Percentiles rank a stretch among this genome's conserved stretches.
Evolutionary conservation across 2,888 invertebrate species (phyloP).

Genomic region (Fragum fragum): DNA sequence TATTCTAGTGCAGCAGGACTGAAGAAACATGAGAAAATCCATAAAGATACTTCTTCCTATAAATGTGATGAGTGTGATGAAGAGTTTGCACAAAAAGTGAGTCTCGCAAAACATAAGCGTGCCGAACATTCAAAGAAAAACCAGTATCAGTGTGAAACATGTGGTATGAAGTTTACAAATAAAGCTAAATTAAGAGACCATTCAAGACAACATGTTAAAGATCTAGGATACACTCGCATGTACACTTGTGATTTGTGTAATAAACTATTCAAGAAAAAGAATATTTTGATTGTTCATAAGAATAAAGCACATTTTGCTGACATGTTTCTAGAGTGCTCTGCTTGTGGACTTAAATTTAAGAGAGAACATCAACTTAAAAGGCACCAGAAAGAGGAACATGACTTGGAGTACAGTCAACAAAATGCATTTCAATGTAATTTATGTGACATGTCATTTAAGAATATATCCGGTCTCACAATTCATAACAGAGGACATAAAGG

Average conservation of each 20-base stretch:
- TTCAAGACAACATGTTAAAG: slow-evolving; percentile 12
- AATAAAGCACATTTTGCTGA: slow-evolving; percentile 20
- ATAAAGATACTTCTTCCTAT: slow-evolving; percentile 1
- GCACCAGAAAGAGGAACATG: slow-evolving; percentile 20
- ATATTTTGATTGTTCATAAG: slow-evolving; percentile 8
- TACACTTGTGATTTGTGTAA: slow-evolving; percentile 23
- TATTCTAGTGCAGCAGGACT: slow-evolving; percentile 10
- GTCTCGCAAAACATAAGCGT: background rate
- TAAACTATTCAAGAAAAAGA: slow-evolving; percentile 9
- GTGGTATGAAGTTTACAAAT: slow-evolving; percentile 10
- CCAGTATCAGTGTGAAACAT: slow-evolving; percentile 11
- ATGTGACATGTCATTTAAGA: slow-evolving; percentile 11
- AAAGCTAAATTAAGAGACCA: slow-evolving; percentile 20
- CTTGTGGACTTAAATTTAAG: slow-evolving; percentile 17
- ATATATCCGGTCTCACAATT: slow-evolving; percentile 25
- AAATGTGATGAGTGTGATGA: slow-evolving; percentile 17
- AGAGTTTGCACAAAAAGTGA: slow-evolving; percentile 10
- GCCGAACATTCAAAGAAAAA: slow-evolving; percentile 6
- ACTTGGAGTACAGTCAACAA: slow-evolving; percentile 19
- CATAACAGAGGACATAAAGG: slow-evolving; percentile 23
- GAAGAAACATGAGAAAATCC: slow-evolving; percentile 25
- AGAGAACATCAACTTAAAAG: slow-evolving; percentile 13
- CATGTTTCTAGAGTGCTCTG: slow-evolving; percentile 2
- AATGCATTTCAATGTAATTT: slow-evolving; percentile 9
- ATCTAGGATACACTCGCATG: slow-evolving; percentile 2